Evolutionary conservation across 2,113 vertebrate genomes (phyloP).

Genomic region (Paratilapia polleni): DNA sequence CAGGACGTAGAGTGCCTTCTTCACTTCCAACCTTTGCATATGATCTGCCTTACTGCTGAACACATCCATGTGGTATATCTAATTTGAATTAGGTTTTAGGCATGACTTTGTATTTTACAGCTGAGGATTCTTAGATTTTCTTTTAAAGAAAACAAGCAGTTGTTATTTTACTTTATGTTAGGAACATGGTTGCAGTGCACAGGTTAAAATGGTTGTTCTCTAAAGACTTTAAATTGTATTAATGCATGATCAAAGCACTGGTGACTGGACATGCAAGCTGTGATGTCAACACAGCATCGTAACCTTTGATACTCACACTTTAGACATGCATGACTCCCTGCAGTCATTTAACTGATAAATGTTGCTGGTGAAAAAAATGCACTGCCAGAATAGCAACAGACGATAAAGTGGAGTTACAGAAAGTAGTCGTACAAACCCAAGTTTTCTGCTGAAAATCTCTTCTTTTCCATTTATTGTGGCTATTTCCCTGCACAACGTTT

Average conservation of each 20-base stretch:
- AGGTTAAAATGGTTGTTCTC: background rate
- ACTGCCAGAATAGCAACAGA: background rate
- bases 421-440: background rate
- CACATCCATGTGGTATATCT: background rate
- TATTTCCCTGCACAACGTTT: conserved; percentile 1
- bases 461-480: conserved; percentile 8
- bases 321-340: background rate
- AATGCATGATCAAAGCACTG: background rate
- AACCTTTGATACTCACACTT: background rate
- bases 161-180: background rate
- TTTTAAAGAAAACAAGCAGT: background rate
- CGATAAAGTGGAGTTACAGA: background rate
- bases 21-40: conserved; percentile 44
- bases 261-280: background rate
- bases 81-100: background rate
- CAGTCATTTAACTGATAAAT: background rate
- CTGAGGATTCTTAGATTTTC: background rate
- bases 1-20: background rate
- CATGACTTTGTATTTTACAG: conserved; percentile 1
- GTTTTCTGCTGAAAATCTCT: conserved; percentile 8
- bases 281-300: background rate
- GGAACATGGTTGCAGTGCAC: background rate
- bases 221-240: background rate
- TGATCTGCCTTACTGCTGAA: conserved; percentile 1
- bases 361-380: background rate